phyloP scores from a whole-genome alignment of 2,797 vertebrate species.

The Hozukius guyotensis region DNA sequence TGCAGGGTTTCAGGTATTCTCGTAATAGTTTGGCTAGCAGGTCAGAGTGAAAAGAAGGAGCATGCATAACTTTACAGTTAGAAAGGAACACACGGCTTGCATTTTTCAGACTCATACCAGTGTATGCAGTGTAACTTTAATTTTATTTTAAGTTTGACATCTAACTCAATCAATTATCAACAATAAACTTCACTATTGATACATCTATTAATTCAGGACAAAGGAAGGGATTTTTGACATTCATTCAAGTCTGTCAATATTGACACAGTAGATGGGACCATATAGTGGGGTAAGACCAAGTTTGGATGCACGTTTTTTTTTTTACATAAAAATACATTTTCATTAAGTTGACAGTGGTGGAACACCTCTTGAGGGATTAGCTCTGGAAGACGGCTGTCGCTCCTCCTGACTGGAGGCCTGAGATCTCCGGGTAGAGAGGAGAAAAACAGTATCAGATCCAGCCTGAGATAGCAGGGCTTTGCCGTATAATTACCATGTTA shows the following conservation, averaged over 20 bases:
- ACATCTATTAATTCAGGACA: background rate
- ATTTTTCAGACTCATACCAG: background rate
- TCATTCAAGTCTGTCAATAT: slow-evolving; percentile 28
- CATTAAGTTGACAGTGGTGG: slow-evolving; percentile 84
- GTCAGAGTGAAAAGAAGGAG: slow-evolving; percentile 9
- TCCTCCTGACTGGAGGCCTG: slow-evolving; percentile 83
- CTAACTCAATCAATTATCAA: background rate
- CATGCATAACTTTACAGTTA: background rate
- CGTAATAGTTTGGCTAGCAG: slow-evolving; percentile 77
- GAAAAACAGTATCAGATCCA: slow-evolving; percentile 85
- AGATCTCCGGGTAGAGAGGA: slow-evolving; percentile 78
- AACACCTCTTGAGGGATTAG: slow-evolving; percentile 86
- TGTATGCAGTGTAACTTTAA: background rate
- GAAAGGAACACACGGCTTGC: background rate
- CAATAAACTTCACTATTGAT: background rate
- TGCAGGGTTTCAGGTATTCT: slow-evolving; percentile 79
- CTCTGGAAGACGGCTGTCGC: slow-evolving; percentile 79
- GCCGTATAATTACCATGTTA: slow-evolving; percentile 85
- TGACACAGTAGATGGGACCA: slow-evolving; percentile 6
- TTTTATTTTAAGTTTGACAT: background rate
- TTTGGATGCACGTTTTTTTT: background rate
- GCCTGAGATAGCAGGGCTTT: slow-evolving; percentile 85
- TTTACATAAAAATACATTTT: slow-evolving; percentile 71
- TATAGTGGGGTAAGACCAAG: background rate
- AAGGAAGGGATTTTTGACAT: background rate